phyloP scores from a whole-genome alignment of 2,113 vertebrate genomes.

The Hypanus sabinus region DNA sequence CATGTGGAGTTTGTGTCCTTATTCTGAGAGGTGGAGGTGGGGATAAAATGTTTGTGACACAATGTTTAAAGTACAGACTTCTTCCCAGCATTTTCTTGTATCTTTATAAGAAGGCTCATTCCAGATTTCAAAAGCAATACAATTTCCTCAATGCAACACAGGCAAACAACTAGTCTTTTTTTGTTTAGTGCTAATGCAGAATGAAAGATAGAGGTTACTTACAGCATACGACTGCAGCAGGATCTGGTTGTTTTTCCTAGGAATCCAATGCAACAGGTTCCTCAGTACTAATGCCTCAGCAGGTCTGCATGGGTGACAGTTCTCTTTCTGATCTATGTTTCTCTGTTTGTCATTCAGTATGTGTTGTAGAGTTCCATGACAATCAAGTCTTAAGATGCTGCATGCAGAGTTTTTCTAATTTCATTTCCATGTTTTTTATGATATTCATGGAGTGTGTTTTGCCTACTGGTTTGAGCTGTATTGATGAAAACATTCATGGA shows the following conservation, averaged over 20 bases:
- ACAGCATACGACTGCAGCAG: too few species aligned
- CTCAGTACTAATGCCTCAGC: neutral
- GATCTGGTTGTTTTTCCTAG: neutral
- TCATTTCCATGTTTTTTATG: too few species aligned
- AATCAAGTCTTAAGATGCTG: too few species aligned
- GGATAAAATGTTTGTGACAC: neutral
- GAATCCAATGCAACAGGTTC: neutral
- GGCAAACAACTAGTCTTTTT: neutral
- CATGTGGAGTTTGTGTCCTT: neutral
- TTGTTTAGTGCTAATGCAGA: too few species aligned
- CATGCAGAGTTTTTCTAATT: too few species aligned
- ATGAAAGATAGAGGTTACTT: neutral
- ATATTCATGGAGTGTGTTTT: neutral
- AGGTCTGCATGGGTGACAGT: neutral
- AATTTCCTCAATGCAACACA: neutral
- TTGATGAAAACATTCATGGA: neutral
- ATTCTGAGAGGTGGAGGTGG: neutral
- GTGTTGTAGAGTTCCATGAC: neutral
- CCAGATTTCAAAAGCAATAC: neutral
- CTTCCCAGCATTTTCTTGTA: neutral
- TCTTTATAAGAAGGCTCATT: neutral
- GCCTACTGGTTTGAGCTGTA: neutral
- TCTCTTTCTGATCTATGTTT: neutral
- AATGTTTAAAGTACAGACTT: neutral
- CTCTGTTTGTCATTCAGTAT: neutral